A percentile compares a stretch with the other conserved stretches of the same genome.
phyloP scores from a whole-genome alignment of 2,888 invertebrate species.

The Acholoe squamosa region DNA sequence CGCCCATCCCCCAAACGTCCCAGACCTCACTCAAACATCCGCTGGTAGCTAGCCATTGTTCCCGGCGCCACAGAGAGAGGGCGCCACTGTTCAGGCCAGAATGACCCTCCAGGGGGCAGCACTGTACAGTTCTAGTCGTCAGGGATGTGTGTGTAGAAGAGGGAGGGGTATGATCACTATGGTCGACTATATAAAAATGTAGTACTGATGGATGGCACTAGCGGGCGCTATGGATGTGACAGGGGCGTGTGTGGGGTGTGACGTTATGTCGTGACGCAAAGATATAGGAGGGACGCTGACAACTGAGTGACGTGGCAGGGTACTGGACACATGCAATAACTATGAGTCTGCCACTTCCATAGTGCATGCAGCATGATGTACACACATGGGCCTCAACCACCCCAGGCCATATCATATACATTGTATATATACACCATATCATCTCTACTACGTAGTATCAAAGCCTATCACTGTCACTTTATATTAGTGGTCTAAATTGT shows the following conservation, averaged over 20 bases:
- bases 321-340: background rate
- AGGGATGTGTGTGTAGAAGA: slow-evolving; percentile 6
- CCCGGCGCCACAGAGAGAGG: background rate
- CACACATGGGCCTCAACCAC: too few relatives aligned
- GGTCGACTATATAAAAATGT: too few relatives aligned
- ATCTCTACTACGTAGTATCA: too few relatives aligned
- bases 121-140: background rate
- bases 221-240: too few relatives aligned
- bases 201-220: too few relatives aligned
- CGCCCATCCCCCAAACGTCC: background rate
- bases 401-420: too few relatives aligned
- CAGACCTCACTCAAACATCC: background rate
- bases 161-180: background rate
- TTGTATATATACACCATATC: too few relatives aligned
- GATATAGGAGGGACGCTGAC: background rate
- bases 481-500: too few relatives aligned
- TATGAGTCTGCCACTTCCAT: background rate
- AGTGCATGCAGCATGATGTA: too few relatives aligned
- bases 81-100: slow-evolving; percentile 33
- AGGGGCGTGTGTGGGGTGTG: background rate
- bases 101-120: slow-evolving; percentile 17
- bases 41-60: slow-evolving; percentile 23
- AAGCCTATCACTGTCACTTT: too few relatives aligned
- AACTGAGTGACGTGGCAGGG: background rate
- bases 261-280: slow-evolving; percentile 5